Percentiles rank a stretch among this genome's conserved stretches.
Conservation (phyloP, 2,113 vertebrate genomes). For the Phyllopteryx taeniolatus region DNA sequence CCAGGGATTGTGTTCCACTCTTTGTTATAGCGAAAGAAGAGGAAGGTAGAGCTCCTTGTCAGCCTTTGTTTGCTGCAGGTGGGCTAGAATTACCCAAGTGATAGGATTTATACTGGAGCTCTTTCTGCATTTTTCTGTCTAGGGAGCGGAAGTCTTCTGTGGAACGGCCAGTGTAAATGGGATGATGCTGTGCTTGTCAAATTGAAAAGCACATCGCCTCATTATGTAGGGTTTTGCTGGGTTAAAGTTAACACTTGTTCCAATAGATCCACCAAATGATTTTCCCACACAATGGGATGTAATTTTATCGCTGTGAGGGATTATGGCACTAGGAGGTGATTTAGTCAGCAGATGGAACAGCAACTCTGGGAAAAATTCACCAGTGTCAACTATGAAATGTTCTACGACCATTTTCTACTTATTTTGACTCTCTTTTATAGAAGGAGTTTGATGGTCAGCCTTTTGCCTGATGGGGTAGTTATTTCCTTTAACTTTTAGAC, state of each 20-base stretch:
- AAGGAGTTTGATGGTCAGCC: background rate
- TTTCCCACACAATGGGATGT: slow-evolving; percentile 68
- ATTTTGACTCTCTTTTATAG: background rate
- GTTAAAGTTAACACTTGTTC: slow-evolving; percentile 42
- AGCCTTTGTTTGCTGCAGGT: slow-evolving; percentile 63
- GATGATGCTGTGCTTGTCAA: slow-evolving; percentile 43
- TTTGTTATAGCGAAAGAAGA: slow-evolving; percentile 55
- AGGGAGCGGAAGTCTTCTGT: slow-evolving; percentile 52
- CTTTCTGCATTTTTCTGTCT: slow-evolving; percentile 41
- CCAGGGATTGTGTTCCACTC: slow-evolving; percentile 58
- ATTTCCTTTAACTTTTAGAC: slow-evolving; percentile 10
- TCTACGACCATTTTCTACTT: slow-evolving; percentile 47
- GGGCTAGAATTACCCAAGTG: slow-evolving; percentile 65
- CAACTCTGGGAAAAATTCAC: slow-evolving; percentile 57
- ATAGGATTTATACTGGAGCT: slow-evolving; percentile 56
- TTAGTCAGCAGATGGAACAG: slow-evolving; percentile 53
- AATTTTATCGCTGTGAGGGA: slow-evolving; percentile 67
- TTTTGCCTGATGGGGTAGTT: slow-evolving; percentile 4
- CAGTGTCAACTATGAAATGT: slow-evolving; percentile 33
- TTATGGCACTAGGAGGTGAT: slow-evolving; percentile 58
- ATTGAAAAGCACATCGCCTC: slow-evolving; percentile 48
- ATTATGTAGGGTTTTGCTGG: slow-evolving; percentile 49
- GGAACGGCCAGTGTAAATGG: slow-evolving; percentile 39
- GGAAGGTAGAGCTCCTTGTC: slow-evolving; percentile 61
- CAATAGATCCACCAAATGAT: slow-evolving; percentile 52